Evolutionary conservation across 2,113 vertebrate species (phyloP), one percentile per base, ranked within the genome.

Genomic region (Ictidomys tridecemlineatus): DNA sequence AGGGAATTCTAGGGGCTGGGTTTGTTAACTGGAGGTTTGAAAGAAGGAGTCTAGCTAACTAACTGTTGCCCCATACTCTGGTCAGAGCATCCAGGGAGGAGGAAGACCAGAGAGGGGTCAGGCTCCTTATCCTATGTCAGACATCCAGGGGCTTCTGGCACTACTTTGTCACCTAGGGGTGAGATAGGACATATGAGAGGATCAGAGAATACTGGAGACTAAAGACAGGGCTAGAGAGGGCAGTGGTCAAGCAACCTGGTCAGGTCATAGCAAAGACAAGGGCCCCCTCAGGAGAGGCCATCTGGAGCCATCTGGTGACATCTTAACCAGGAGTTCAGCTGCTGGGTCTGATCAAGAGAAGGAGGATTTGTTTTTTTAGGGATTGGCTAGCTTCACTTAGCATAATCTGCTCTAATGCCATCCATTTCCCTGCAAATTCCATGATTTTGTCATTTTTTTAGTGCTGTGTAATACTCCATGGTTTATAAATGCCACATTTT

Each of bases 121-220:
- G 37, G 18, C 8, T 78, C 20, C 37, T 63, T 37, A 11, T 93
- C 16, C 5, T 3, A 20, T 45, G 17, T 14, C 32, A 70, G 10
- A 16, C n/a, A n/a, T 30, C 10, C 10, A 8, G 32, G 28, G 8
- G 16, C 32, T 4, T 1, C 73, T 51, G 4, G 8, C 2, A 16
- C 20, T 12, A 28, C 2, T 22, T 30, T 51, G 22, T 85, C 1
- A 74, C 42, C 39, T 32, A 20, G 4, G 32, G 61, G 32, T 34
- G 4, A 61, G 28, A 63, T 22, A 26, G 24, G 61, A 63, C 20
- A 34, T 8, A 6, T n/a, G 48, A 69, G 22, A 69, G 32, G 13
- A 58, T 42, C 48, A 48, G 24, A n/a, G 17, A 48, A 11, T 7
- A 12, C 11, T 45, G 63, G 65, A 28, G 30, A 4, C 63, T 48